A percentile compares a stretch with the other conserved stretches of the same genome.
Evolutionary conservation across 2,797 vertebrate species (phyloP).

Genomic region (Natrix natrix): DNA sequence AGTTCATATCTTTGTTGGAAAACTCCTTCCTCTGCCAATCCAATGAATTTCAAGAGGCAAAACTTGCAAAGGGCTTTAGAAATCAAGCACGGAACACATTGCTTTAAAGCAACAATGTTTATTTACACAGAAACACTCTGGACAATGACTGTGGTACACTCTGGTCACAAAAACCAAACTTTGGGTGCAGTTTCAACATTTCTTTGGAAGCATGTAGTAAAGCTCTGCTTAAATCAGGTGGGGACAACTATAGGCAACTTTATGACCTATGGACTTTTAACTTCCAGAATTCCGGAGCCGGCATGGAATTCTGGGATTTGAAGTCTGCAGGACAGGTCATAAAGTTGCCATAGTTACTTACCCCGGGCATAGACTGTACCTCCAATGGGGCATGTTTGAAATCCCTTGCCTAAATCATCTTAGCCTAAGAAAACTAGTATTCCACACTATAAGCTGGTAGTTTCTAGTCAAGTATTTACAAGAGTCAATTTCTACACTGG

Average conservation of each 20-base stretch:
- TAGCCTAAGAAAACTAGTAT: background rate
- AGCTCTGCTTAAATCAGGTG: background rate
- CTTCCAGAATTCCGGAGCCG: background rate
- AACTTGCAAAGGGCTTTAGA: background rate
- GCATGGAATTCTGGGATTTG: background rate
- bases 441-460: background rate
- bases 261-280: background rate
- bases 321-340: background rate
- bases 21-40: background rate
- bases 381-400: background rate
- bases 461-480: background rate
- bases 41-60: background rate
- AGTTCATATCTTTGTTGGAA: background rate
- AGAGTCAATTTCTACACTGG: background rate
- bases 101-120: slow-evolving; percentile 10
- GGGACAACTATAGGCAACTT: background rate
- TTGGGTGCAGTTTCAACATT: background rate
- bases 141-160: background rate
- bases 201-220: background rate
- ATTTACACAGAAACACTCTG: background rate
- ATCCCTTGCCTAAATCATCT: background rate
- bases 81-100: background rate
- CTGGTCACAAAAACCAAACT: background rate
- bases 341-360: background rate
- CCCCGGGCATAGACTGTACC: background rate